Evolutionary conservation across 30 jellyfish, hydroid and myxozoan species (phyloP).

Genomic region (Haliclystus octoradiatus): DNA sequence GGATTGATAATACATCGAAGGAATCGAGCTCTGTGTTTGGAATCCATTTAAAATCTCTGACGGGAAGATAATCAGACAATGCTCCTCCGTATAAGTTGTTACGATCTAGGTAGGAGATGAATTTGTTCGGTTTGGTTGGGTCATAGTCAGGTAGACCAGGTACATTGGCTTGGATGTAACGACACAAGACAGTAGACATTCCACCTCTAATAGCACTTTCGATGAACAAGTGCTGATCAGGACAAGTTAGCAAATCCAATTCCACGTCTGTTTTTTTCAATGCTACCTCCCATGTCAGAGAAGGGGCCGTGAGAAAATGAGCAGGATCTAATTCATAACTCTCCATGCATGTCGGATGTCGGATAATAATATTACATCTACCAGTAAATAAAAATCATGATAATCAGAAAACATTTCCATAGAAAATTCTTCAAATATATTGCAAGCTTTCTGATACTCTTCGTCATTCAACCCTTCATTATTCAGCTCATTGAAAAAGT

Average conservation of each 20-base stretch:
- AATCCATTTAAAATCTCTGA: slow-evolving; percentile 46
- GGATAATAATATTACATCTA: slow-evolving; percentile 18
- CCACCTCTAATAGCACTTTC: slow-evolving; percentile 49
- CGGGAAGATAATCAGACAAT: too few relatives aligned
- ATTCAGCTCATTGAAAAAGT: not conserved
- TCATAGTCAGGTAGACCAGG: slow-evolving; percentile 11
- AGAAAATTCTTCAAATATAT: slow-evolving; percentile 5
- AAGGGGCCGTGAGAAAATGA: not conserved
- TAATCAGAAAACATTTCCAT: slow-evolving; percentile 8
- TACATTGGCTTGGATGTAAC: slow-evolving; percentile 24
- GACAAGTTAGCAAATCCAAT: slow-evolving; percentile 20
- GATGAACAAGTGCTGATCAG: slow-evolving; percentile 12
- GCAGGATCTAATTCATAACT: not conserved
- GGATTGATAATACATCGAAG: not conserved
- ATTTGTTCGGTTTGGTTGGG: slow-evolving; percentile 9
- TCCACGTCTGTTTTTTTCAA: slow-evolving; percentile 12
- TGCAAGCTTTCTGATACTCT: slow-evolving; percentile 23
- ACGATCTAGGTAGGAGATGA: slow-evolving; percentile 47
- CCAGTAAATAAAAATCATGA: slow-evolving; percentile 17
- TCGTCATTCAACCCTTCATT: slow-evolving; percentile 1
- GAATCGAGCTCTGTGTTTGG: slow-evolving; percentile 11
- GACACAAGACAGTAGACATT: slow-evolving; percentile 4
- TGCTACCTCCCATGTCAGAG: slow-evolving; percentile 19
- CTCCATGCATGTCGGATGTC: too few relatives aligned
- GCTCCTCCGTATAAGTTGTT: slow-evolving; percentile 72